phyloP scores from a whole-genome alignment of 2,113 vertebrate genomes.

The Isichthys henryi region DNA sequence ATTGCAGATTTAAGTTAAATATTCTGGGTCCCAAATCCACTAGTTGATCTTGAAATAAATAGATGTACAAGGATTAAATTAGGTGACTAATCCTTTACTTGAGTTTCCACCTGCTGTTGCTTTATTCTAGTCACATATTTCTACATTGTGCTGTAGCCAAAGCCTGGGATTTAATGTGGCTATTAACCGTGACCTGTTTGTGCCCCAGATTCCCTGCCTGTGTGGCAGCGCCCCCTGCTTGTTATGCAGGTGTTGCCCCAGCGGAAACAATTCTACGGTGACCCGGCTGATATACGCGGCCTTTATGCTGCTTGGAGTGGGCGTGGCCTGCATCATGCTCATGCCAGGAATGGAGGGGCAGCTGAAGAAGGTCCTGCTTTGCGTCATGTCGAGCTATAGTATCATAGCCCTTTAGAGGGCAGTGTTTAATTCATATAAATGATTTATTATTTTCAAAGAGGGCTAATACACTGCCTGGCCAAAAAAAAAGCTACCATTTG shows the following conservation, averaged over 20 bases:
- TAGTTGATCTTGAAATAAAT: not conserved
- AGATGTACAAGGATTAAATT: not conserved
- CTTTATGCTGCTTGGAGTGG: conserved; percentile 87
- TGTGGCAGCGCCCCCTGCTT: conserved; percentile 94
- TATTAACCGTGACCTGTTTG: not conserved
- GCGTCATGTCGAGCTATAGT: not conserved
- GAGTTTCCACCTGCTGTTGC: not conserved
- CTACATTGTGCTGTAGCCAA: not conserved
- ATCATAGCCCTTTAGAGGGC: not conserved
- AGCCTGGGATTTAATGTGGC: not conserved
- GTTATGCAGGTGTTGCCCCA: conserved; percentile 91
- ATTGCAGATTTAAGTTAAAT: not conserved
- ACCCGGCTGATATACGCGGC: conserved; percentile 88
- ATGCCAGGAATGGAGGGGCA: conserved; percentile 96
- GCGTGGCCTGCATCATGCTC: conserved; percentile 85
- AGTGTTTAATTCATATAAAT: not conserved
- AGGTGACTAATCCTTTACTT: no score
- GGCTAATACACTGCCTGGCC: not conserved
- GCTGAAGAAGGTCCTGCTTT: conserved; percentile 80
- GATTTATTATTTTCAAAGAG: not conserved
- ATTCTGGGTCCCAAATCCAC: not conserved
- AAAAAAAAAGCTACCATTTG: not conserved
- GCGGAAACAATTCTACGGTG: conserved; percentile 93
- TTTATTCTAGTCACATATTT: not conserved
- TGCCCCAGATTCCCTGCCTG: conserved; percentile 80